phyloP scores from a whole-genome alignment of 1,140 invertebrate genomes.

The Zelostemma sp. region DNA sequence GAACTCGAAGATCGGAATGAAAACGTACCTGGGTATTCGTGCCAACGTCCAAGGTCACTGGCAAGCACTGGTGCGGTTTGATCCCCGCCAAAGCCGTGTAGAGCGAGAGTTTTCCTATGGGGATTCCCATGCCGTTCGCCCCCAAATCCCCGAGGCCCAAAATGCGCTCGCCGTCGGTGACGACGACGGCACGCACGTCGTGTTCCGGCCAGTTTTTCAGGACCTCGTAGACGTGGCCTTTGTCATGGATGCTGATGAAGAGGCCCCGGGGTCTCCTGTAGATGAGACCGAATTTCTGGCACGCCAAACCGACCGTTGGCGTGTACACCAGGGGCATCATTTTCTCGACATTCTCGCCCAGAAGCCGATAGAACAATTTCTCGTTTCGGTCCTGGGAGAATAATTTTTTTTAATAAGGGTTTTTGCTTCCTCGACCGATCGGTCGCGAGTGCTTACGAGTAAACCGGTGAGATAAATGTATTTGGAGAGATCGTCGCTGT shows the following conservation, averaged over 20 bases:
- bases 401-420: too few species aligned
- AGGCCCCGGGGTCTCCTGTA: constrained; percentile 92
- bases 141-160: constrained; percentile 95
- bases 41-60: constrained; percentile 92
- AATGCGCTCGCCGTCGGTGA: constrained; percentile 95
- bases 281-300: constrained; percentile 95
- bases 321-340: constrained; percentile 95
- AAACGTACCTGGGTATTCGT: constrained; percentile 84
- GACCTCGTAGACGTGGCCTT: constrained; percentile 89
- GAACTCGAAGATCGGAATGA: too few species aligned
- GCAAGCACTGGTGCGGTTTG: constrained; percentile 89
- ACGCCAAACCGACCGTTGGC: constrained; percentile 93
- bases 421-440: too few species aligned
- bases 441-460: constrained; percentile 74
- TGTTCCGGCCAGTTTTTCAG: constrained; percentile 89
- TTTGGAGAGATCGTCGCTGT: constrained; percentile 82
- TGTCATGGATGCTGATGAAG: constrained; percentile 97
- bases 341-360: constrained; percentile 88
- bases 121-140: constrained; percentile 94
- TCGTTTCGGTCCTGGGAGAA: constrained; percentile 84
- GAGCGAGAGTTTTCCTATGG: constrained; percentile 90
- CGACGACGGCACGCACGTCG: constrained; percentile 90
- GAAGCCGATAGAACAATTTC: constrained; percentile 92
- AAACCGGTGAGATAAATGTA: constrained; percentile 84
- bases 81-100: constrained; percentile 95